These are phyloP conservation scores for Vesta saturnalis DNA, from an alignment of 2,888 invertebrate species.

Conservation along the genomic window DNA sequence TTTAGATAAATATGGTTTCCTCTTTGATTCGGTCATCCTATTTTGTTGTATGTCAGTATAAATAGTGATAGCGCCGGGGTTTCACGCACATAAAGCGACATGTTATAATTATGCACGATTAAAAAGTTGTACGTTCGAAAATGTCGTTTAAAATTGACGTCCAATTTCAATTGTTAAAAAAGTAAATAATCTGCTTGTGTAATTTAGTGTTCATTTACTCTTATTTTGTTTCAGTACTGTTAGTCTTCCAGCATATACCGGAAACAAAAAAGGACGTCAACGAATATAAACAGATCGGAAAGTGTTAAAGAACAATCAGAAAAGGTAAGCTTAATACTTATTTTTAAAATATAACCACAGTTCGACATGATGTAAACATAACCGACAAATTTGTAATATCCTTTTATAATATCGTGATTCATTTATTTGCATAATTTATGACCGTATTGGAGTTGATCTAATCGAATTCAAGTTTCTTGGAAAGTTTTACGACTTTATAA, in stretches of 20 bases:
- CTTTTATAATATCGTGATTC: slow-evolving; percentile 9
- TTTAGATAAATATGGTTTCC: background rate
- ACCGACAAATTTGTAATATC: slow-evolving; percentile 8
- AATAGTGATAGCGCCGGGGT: no score
- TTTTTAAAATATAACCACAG: background rate
- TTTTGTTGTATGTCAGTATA: background rate
- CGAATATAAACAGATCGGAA: slow-evolving; percentile 61
- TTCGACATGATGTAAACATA: background rate
- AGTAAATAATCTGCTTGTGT: background rate
- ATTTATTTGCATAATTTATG: slow-evolving; percentile 14
- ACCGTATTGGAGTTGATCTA: slow-evolving; percentile 5
- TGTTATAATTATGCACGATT: no score
- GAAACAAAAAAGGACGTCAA: slow-evolving; percentile 55
- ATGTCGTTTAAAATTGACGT: background rate
- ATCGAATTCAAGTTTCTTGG: background rate
- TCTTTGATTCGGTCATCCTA: background rate
- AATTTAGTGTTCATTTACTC: slow-evolving; percentile 7
- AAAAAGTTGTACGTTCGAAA: background rate
- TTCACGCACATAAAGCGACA: no score
- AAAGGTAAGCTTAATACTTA: slow-evolving; percentile 50
- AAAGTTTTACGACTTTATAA: background rate
- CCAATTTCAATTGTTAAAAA: background rate
- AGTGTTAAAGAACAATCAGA: slow-evolving; percentile 63
- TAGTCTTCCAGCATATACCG: slow-evolving; percentile 56
- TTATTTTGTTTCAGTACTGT: slow-evolving; percentile 54